Conservation (phyloP, 2,888 invertebrate species). For the Mantis religiosa region DNA sequence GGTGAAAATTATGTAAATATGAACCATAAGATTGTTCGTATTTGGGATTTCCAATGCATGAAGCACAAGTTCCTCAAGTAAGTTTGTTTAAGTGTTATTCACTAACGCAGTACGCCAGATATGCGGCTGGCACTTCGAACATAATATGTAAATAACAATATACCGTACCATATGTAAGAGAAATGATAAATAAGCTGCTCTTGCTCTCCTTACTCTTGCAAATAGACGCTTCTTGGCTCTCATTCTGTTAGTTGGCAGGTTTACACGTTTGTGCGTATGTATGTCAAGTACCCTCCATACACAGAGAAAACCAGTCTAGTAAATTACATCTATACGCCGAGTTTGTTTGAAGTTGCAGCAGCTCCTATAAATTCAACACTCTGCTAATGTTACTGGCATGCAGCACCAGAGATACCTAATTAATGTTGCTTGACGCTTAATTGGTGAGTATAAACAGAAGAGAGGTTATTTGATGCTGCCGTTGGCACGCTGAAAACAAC, state of each 20-base stretch:
- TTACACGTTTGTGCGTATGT: background rate
- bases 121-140: too few relatives aligned
- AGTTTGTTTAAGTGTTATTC: too few relatives aligned
- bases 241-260: background rate
- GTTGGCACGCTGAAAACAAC: background rate
- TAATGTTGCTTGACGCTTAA: slow-evolving; percentile 4
- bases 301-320: background rate
- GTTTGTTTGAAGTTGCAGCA: slow-evolving; percentile 2
- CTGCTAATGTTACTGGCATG: background rate
- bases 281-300: background rate
- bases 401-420: background rate
- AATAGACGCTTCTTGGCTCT: background rate
- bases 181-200: background rate
- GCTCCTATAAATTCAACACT: slow-evolving; percentile 7
- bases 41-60: too few relatives aligned
- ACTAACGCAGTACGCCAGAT: too few relatives aligned
- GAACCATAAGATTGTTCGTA: too few relatives aligned
- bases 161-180: background rate
- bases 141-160: too few relatives aligned
- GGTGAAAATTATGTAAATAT: too few relatives aligned
- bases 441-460: slow-evolving; percentile 2
- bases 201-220: background rate
- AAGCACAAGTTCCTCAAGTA: too few relatives aligned
- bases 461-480: background rate
- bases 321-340: background rate